Base-by-base conservation (phyloP, 2,888 invertebrate species). In the Pammene aurita region DNA sequence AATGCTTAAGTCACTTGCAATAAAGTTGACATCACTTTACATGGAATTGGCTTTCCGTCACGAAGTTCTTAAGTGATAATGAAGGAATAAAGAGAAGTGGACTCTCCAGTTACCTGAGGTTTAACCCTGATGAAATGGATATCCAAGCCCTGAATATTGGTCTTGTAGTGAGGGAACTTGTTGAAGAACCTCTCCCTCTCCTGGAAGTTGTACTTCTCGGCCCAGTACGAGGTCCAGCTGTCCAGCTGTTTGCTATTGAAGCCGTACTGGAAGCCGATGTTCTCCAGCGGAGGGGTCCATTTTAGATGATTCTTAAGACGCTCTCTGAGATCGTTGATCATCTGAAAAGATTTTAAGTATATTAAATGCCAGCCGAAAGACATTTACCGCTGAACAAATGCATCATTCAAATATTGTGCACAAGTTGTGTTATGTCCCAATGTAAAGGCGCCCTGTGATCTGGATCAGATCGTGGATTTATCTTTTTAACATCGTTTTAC, bases 91-190 rank as follows among this genome's bases (percentile, higher is more conserved):
- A 48, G 6, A 50, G n/a, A n/a, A n/a, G n/a, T n/a, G n/a, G n/a
- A n/a, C n/a, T 26, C 11, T 2, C 26, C 9, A 9, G 5, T 63
- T 55, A 73, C 73, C 71, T 71, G 55, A 5, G 72, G 68, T 7
- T 54, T 71, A 18, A 73, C 60, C 11, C 94, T 95, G 41, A 96
- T 84, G 83, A 94, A 96, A 80, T 96, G 95, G 42, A 96, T 93
- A 71, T 95, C 89, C 68, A 95, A 77, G 60, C 96, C 96, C 84
- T 95, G 95, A 63, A 97, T 94, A 65, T 94, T 94, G 0, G 96
- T 96, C 70, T 89, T 94, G 83, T 93, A 97, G 62, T 97, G 96
- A 0, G 94, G 94, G 76, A 93, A 94, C 68, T 93, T 84, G 78
- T 96, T 96, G 52, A 96, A 80, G 57, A 88, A 85, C 13, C 80